Base-by-base conservation (phyloP, 2,113 vertebrate genomes). In the Dicaeum eximium region DNA sequence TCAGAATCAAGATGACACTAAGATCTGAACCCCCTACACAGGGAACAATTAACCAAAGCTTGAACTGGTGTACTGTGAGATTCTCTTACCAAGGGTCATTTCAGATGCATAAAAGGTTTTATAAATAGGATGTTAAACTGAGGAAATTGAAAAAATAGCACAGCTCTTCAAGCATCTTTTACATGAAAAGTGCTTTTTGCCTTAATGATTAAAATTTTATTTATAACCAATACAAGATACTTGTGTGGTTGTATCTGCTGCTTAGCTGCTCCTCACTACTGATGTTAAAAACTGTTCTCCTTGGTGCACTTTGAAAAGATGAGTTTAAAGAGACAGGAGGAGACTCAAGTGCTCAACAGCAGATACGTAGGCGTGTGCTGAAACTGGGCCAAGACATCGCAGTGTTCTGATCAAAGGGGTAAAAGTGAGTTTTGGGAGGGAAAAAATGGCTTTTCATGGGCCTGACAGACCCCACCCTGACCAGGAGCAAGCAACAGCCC, bases 251-350 rank as follows among this genome's bases (percentile, higher is more conserved):
- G 28, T 69, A 88, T 88, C 64, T 86, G 88, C 61, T 96, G 48
- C 81, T 86, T 61, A 79, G 67, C 85, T 66, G 66, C 56, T 80
- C 35, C 51, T 93, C n/a, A 17, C n/a, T 92, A 80, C 24, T 82
- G 90, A 85, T 60, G 54, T 65, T 27, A 80, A 75, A 86, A 92
- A 54, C 30, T 75, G 8, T 65, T 93, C 74, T 90, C 50, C 66
- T 60, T 67, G 45, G 13, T 56, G 86, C 75, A 62, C 72, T 85
- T 66, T 27, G 80, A 83, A 88, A 94, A 83, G 27, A 53, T 2
- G 30, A 88, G 35, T 75, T 94, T 93, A 86, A 90, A 92, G 83
- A 88, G 33, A 61, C n/a, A 94, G 62, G 53, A 95, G 67, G 58
- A 85, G 50, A 80, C 81, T 53, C 2, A 60, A 92, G 28, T 31